Base-by-base conservation (phyloP, 2,888 invertebrate species). In the Euplexia lucipara region DNA sequence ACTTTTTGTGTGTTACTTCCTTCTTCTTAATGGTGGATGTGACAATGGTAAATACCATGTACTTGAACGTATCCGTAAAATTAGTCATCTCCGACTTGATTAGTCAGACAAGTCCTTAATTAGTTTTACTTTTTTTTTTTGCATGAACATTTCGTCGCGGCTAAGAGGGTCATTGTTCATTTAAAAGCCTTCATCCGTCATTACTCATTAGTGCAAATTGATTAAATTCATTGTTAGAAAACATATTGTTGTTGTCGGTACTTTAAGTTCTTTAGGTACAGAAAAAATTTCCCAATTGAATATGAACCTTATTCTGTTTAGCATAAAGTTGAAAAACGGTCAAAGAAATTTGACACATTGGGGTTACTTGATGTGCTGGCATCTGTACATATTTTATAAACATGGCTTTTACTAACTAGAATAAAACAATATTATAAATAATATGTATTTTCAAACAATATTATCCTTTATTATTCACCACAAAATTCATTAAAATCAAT, bases 111-210 rank as follows among this genome's bases (percentile, higher is more conserved):
- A 57, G 22, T 22, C 47, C 48, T 44, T 61, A 77, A 77, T 77
- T 75, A 72, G 37, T 60, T 70, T 62, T 53, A 14, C n/a, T 6
- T 37, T 49, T 59, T 44, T 64, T 67, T 70, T 52, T 35, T 7
- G n/a, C n/a, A 26, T n/a, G 2, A 35, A 39, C 41, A 54, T 56
- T 75, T 75, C 44, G 78, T 65, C 54, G 37, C 60, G 53, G 67
- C 5, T 37, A 68, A 62, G 39, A 51, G 45, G 75, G 75, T 71
- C 75, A 78, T 75, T 78, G 78, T 60, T 65, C 45, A 47, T 64
- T 16, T 9, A 10, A 52, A 8, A 59, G 22, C 68, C 77, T 75
- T 78, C 75, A 56, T 47, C 47, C 57, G 20, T 30, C 67, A 68
- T 70, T 73, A 73, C 62, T 73, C 70, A 66, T 61, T 34, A 49